Evolutionary conservation across 2,113 vertebrate species (phyloP), one percentile per base, ranked within the genome.

Genomic region (Pomatorhinus ruficollis): DNA sequence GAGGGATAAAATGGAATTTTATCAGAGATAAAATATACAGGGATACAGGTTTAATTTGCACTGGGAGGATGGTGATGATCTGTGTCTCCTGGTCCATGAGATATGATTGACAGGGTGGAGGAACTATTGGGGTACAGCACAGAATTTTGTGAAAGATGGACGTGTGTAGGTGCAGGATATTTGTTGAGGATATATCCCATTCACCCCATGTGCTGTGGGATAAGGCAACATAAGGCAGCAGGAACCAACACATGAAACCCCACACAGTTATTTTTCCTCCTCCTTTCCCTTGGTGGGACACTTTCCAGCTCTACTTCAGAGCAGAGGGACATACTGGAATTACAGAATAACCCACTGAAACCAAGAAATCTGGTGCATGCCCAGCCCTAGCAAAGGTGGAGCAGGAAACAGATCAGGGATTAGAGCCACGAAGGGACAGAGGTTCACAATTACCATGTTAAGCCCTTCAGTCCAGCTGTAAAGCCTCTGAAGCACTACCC

Each of bases 391-490:
- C 76, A 96, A 90, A 95, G 89, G 61, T 83, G 83, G 69, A 87
- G 91, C 50, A 74, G 86, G 93, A 90, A 93, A 75, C 33, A 81
- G 63, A 89, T 63, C 76, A 93, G 86, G 91, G 79, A 96, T 95
- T 95, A 94, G 86, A 87, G 24, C 40, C 52, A 40, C 0, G 0
- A 47, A 77, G 65, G 86, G 52, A 70, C 90, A 80, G 3, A 78
- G 50, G 93, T 87, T 92, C 93, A 95, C 86, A 95, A 87, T 97
- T 95, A 75, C 77, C 95, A 92, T 96, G 89, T 89, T 92, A 95
- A 97, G 60, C 80, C 72, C 72, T 89, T 87, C 91, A 64, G 83
- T 84, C 83, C 89, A 71, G 52, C 79, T 94, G 64, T 92, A 95
- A 91, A 94, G 89, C 42, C 76, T 90, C 59, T 4, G 2, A 95